Evolutionary conservation across 2,113 vertebrate species (phyloP).

Genomic region (Mesitornis unicolor): DNA sequence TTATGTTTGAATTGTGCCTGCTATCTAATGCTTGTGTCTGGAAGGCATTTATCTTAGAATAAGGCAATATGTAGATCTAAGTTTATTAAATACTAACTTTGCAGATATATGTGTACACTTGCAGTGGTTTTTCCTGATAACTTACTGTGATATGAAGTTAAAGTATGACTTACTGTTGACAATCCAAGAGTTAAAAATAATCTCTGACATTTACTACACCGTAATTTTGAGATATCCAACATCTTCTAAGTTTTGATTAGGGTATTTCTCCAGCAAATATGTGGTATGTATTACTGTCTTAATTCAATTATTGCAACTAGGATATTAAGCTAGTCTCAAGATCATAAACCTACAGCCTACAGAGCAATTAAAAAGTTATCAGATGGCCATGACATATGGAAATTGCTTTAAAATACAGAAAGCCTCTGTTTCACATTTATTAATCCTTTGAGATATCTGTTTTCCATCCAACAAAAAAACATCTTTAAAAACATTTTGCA

Average conservation of each 20-base stretch:
- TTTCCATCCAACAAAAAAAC: not conserved
- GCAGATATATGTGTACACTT: not conserved
- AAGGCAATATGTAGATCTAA: not conserved
- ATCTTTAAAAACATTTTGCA: not conserved
- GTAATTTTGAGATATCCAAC: not conserved
- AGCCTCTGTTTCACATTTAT: not conserved
- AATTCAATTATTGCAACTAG: not conserved
- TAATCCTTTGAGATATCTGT: not conserved
- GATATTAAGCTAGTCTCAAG: not conserved
- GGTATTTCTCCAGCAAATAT: not conserved
- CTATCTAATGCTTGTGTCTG: too few relatives aligned
- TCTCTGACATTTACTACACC: not conserved
- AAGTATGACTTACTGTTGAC: not conserved
- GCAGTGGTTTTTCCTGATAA: not conserved
- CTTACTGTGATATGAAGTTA: not conserved
- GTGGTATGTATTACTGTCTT: not conserved
- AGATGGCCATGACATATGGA: not conserved
- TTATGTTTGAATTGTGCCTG: not conserved
- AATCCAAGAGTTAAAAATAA: not conserved
- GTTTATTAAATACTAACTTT: not conserved
- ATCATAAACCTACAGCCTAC: not conserved
- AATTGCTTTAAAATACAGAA: not conserved
- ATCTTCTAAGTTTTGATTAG: not conserved
- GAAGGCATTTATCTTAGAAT: not conserved
- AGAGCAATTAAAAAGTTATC: slow-evolving; percentile 17